A percentile compares a stretch with the other conserved stretches of the same genome.
phyloP scores from a whole-genome alignment of 1,140 invertebrate genomes.

The Halesus radiatus region DNA sequence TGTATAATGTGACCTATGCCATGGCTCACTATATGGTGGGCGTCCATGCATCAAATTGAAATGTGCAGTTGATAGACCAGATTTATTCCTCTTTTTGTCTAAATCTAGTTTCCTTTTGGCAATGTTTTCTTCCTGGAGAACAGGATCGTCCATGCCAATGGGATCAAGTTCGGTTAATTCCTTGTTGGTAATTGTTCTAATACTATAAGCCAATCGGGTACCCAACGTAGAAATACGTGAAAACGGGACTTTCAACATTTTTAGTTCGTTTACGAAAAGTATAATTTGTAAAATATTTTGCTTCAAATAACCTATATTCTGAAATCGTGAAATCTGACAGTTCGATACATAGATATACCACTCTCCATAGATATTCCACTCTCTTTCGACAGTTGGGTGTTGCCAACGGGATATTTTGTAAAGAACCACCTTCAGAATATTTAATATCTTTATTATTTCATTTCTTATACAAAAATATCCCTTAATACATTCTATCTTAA shows the following conservation, averaged over 20 bases:
- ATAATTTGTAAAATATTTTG: too few relatives aligned
- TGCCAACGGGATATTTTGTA: too few relatives aligned
- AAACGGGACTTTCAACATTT: constrained; percentile 22
- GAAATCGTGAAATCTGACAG: too few relatives aligned
- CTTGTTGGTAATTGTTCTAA: constrained; percentile 11
- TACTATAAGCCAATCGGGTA: constrained; percentile 7
- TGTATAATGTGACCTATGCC: constrained; percentile 69
- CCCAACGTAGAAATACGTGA: constrained; percentile 5
- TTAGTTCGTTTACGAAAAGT: not conserved
- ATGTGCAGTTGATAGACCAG: constrained; percentile 69
- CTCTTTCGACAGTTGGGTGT: too few relatives aligned
- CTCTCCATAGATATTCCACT: too few relatives aligned
- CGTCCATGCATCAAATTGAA: constrained; percentile 70
- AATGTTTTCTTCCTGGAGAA: constrained; percentile 55
- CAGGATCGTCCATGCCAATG: constrained; percentile 13
- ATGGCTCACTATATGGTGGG: constrained; percentile 68
- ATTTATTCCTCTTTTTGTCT: constrained; percentile 72
- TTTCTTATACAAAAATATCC: too few relatives aligned
- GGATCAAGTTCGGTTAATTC: constrained; percentile 15
- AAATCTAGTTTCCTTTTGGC: constrained; percentile 61
- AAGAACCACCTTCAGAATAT: too few relatives aligned
- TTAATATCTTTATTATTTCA: too few relatives aligned
- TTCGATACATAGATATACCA: too few relatives aligned
- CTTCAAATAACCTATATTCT: too few relatives aligned
- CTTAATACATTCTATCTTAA: too few relatives aligned